A percentile compares a stretch with the other conserved stretches of the same genome.
Evolutionary conservation across 2,888 invertebrate genomes (phyloP).

Genomic region (Colletes collaris): DNA sequence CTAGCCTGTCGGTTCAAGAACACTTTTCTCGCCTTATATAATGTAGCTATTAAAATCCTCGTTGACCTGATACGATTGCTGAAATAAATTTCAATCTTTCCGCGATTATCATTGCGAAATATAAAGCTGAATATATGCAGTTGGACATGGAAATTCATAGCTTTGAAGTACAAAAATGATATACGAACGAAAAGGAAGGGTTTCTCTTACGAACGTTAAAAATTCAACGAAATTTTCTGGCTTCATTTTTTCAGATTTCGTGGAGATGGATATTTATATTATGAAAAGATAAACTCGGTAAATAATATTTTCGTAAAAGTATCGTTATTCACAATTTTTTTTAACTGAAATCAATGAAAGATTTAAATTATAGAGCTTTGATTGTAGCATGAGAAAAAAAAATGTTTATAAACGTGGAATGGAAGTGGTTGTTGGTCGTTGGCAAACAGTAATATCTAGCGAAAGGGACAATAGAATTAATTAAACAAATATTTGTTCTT

Average conservation of each 20-base stretch:
- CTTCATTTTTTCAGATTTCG: slow-evolving; percentile 24
- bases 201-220: slow-evolving; percentile 14
- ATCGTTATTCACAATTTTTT: background rate
- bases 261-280: slow-evolving; percentile 40
- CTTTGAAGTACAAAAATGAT: slow-evolving; percentile 11
- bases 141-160: background rate
- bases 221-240: slow-evolving; percentile 14
- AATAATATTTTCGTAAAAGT: background rate
- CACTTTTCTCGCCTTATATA: background rate
- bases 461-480: no score
- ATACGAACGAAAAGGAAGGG: background rate
- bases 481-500: no score
- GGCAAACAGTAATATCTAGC: background rate
- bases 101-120: background rate
- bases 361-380: background rate
- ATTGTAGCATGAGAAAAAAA: no score
- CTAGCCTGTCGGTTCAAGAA: no score
- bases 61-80: background rate
- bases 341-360: background rate
- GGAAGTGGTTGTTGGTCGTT: background rate
- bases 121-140: background rate
- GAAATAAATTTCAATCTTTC: background rate
- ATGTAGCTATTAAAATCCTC: background rate
- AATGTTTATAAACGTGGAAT: no score
- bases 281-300: slow-evolving; percentile 20